These are phyloP conservation scores for Perithous albicinctus DNA, from an alignment of 2,888 invertebrate genomes.

Conservation along the genomic window DNA sequence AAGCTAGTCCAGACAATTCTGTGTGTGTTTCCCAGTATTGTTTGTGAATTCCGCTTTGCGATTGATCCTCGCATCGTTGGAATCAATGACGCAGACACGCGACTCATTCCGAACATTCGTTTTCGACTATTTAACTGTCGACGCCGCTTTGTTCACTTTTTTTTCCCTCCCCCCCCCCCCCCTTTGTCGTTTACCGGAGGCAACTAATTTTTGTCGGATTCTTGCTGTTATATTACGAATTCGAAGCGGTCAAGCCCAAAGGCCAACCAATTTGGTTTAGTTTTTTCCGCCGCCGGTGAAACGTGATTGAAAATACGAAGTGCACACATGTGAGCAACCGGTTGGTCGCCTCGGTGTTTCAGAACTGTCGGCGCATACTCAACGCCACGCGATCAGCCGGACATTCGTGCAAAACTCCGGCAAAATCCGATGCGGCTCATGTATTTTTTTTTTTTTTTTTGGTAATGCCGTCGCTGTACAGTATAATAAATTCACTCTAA, in stretches of 20 bases:
- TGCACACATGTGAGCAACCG: neutral
- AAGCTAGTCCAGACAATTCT: neutral
- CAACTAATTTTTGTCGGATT: conserved; percentile 25
- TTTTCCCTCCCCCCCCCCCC: too few relatives aligned
- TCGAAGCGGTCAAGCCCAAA: conserved; percentile 1
- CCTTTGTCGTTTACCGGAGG: conserved; percentile 42
- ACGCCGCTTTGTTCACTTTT: conserved; percentile 35
- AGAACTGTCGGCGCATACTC: neutral
- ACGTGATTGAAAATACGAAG: conserved; percentile 45
- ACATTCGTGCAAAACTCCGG: conserved; percentile 10
- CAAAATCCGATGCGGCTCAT: conserved; percentile 69
- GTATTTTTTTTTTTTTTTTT: too few relatives aligned
- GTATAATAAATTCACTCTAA: conserved; percentile 80
- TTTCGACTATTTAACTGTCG: conserved; percentile 7
- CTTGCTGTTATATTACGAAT: conserved; percentile 7
- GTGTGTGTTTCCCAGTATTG: neutral
- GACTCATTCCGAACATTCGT: conserved; percentile 15
- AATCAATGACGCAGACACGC: conserved; percentile 15
- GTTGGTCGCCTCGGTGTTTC: conserved; percentile 9
- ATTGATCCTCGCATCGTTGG: neutral
- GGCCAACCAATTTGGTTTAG: conserved; percentile 34
- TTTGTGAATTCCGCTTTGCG: neutral
- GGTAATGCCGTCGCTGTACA: conserved; percentile 65
- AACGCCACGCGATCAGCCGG: neutral
- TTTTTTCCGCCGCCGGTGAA: conserved; percentile 22